Base-by-base conservation (phyloP, 2,113 vertebrate species). In the Phyllopteryx taeniolatus region DNA sequence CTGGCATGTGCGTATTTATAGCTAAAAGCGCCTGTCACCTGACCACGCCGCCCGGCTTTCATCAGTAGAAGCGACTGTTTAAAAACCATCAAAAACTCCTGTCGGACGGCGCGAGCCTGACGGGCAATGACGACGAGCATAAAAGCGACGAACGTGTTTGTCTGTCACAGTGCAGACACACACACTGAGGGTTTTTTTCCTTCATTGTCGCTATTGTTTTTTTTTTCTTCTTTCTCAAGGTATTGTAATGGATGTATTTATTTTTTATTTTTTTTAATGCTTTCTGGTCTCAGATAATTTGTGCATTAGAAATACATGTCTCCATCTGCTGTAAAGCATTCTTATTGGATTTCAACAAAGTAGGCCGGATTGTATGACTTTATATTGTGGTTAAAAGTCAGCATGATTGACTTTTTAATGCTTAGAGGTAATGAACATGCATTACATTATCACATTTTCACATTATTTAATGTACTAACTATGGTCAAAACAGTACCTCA, bases 11-110 rank as follows among this genome's bases (percentile, higher is more conserved):
- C 44, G 14, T 66, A 66, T 66, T 66, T 47, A 66, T 66, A 66
- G 43, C 64, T 47, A 27, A 46, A 47, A 47, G 47, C n/a, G 64
- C 44, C 14, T 66, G 64, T 66, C 64, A 66, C 64, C 64, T 66
- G 64, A 66, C 64, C 64, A 17, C 20, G 35, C 22, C 22, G 44
- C 64, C n/a, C 20, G 44, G 43, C 64, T 66, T 66, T 66, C 44
- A 66, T 66, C 64, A 66, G 44, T 22, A 66, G 44, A 64, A 42
- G 62, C 11, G 19, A 64, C 62, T 66, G 6, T 46, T 66, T 47
- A 19, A 65, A 44, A 66, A 66, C 12, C 63, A 3, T 47, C 43
- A 47, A 27, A 47, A 47, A 66, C n/a, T 12, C 43, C 64, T 11
- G 64, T 31, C 64, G 43, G 64, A 14, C 10, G 64, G 64, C n/a